phyloP scores from a whole-genome alignment of 1,140 invertebrate species.

The Drosophila kepulauana region DNA sequence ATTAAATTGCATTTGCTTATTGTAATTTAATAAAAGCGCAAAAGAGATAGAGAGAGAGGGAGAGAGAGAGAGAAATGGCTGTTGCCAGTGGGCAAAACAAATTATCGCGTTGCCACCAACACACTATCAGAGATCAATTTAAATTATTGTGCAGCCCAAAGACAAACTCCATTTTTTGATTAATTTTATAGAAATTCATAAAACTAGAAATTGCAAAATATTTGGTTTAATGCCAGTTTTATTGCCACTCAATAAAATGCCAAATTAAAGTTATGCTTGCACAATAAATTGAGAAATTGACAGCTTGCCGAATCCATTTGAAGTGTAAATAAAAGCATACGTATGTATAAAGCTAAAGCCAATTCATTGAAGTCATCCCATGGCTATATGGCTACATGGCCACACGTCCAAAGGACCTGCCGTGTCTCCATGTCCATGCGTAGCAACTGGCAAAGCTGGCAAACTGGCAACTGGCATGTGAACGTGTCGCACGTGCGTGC shows the following conservation, averaged over 20 bases:
- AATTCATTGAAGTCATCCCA: constrained; percentile 56
- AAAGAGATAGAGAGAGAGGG: no score
- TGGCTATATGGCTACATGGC: constrained; percentile 36
- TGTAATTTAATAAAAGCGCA: constrained; percentile 26
- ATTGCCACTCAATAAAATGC: constrained; percentile 42
- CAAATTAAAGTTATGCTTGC: constrained; percentile 30
- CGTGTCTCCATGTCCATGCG: constrained; percentile 23
- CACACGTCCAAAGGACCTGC: constrained; percentile 45
- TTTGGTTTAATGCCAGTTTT: constrained; percentile 8
- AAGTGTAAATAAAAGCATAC: constrained; percentile 69
- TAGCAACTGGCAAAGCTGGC: constrained; percentile 41
- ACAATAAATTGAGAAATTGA: constrained; percentile 25
- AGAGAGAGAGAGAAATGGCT: not conserved
- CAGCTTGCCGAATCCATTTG: constrained; percentile 48
- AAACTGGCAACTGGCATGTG: constrained; percentile 24
- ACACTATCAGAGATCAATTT: constrained; percentile 17
- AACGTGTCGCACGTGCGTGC: constrained; percentile 74
- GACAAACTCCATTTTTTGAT: not conserved
- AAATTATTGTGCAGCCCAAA: constrained; percentile 11
- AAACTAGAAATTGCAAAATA: no score
- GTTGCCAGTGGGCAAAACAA: constrained; percentile 11
- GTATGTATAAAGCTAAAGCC: constrained; percentile 55
- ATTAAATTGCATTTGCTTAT: constrained; percentile 26
- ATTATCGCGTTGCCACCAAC: constrained; percentile 6
- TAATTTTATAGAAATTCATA: not conserved